A percentile compares a stretch with the other conserved stretches of the same genome.
Conservation (phyloP, 2,113 vertebrate species). For the Percina caprodes region DNA sequence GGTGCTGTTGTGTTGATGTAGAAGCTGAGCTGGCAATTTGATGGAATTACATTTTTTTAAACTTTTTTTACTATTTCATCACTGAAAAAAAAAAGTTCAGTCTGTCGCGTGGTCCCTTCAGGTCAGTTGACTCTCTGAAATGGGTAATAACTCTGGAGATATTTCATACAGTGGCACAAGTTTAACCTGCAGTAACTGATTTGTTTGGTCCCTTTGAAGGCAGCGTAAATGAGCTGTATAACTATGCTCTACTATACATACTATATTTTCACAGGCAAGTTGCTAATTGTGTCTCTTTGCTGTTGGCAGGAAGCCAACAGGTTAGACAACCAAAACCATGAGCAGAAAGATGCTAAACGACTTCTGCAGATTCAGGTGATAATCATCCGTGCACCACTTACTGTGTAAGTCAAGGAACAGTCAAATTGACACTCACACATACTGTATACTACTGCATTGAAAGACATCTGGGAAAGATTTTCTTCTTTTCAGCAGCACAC, state of each 20-base stretch:
- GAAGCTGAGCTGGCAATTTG: too few species aligned
- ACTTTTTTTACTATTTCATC: too few species aligned
- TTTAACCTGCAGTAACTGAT: neutral
- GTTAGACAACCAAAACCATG: neutral
- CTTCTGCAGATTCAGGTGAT: neutral
- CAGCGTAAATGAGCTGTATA: neutral
- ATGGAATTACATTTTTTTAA: too few species aligned
- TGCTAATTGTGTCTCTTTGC: neutral
- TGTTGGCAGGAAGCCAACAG: neutral
- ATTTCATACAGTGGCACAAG: neutral
- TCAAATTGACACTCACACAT: constrained; percentile 2
- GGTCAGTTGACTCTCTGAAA: neutral
- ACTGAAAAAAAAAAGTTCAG: constrained; percentile 17
- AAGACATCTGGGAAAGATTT: constrained; percentile 43
- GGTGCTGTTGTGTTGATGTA: too few species aligned
- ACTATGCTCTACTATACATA: neutral
- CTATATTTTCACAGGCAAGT: neutral
- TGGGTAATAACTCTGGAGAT: constrained; percentile 1
- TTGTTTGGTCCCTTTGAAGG: neutral
- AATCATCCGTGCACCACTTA: neutral
- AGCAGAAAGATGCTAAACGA: neutral
- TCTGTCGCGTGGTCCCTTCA: neutral
- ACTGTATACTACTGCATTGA: neutral
- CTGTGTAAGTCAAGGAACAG: constrained; percentile 1
- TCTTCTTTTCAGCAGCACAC: constrained; percentile 44